Evolutionary conservation across 2,797 vertebrate genomes (phyloP).

Genomic region (Martes flavigula): DNA sequence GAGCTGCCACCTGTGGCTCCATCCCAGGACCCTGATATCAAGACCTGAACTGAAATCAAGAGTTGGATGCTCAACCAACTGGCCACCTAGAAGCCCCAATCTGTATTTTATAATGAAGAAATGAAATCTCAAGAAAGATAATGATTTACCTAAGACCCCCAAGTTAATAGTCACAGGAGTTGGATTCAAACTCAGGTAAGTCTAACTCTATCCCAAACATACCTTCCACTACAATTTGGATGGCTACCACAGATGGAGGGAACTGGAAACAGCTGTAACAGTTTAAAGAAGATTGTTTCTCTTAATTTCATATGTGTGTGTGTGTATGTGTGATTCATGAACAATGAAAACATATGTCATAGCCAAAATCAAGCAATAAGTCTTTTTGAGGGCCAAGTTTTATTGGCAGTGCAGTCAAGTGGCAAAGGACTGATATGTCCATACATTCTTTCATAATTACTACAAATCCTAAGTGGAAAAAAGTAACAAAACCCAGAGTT

Average conservation of each 20-base stretch:
- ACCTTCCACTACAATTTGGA: neutral
- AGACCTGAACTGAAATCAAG: neutral
- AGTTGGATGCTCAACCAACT: neutral
- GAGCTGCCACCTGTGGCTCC: neutral
- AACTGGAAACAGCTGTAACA: neutral
- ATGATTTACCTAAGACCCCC: neutral
- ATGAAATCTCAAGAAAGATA: neutral
- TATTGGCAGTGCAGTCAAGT: neutral
- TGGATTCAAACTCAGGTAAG: neutral
- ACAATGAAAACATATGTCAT: neutral
- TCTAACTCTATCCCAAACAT: neutral
- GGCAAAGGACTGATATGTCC: neutral
- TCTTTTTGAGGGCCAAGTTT: neutral
- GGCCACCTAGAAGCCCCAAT: neutral
- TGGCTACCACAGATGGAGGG: neutral
- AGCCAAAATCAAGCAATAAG: neutral
- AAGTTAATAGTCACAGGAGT: neutral
- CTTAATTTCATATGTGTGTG: neutral
- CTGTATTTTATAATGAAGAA: neutral
- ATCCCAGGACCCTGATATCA: neutral
- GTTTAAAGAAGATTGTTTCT: neutral
- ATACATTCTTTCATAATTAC: neutral
- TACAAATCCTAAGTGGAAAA: neutral
- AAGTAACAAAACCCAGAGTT: neutral
- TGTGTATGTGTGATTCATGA: neutral